These are phyloP conservation scores for Gasterosteus nipponicus DNA, from an alignment of 2,113 vertebrate species.

Conservation along the genomic window DNA sequence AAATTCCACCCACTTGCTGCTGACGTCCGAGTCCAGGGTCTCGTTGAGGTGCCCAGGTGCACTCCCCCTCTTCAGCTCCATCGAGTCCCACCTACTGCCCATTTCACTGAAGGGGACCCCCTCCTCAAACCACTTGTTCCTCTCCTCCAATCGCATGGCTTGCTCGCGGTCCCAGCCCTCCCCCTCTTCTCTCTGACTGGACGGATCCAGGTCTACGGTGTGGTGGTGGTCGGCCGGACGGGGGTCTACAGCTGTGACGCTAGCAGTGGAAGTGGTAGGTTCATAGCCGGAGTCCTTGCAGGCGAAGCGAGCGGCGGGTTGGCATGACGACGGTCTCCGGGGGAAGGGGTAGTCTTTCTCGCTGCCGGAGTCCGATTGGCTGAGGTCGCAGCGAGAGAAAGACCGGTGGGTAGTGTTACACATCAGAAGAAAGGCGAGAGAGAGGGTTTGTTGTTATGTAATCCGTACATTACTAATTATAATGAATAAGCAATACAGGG, in stretches of 20 bases:
- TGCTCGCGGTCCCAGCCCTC: conserved; percentile 90
- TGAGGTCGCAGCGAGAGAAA: conserved; percentile 61
- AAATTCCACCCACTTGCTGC: conserved; percentile 92
- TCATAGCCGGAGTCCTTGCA: conserved; percentile 66
- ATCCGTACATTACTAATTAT: not conserved
- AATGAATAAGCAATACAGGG: not conserved
- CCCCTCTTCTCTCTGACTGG: conserved; percentile 78
- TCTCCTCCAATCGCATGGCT: conserved; percentile 83
- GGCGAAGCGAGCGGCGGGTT: conserved; percentile 59
- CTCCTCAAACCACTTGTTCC: conserved; percentile 83
- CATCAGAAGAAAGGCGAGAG: conserved; percentile 58
- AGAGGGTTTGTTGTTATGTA: conserved; percentile 11
- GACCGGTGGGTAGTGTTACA: conserved; percentile 65
- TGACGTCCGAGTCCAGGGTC: conserved; percentile 85
- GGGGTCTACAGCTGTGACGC: conserved; percentile 63
- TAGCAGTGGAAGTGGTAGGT: conserved; percentile 45
- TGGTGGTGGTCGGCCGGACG: conserved; percentile 35
- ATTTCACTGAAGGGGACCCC: conserved; percentile 64
- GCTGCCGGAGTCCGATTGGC: conserved; percentile 83
- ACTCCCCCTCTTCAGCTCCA: conserved; percentile 86
- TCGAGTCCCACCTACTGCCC: conserved; percentile 80
- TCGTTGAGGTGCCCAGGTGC: conserved; percentile 75
- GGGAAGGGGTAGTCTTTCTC: conserved; percentile 85
- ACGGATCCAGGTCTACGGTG: conserved; percentile 77
- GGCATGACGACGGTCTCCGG: conserved; percentile 57